Percentiles rank a stretch among this genome's conserved stretches.
These are phyloP conservation scores for Metalampra italica DNA, from an alignment of 2,888 invertebrate genomes.

Conservation along the genomic window DNA sequence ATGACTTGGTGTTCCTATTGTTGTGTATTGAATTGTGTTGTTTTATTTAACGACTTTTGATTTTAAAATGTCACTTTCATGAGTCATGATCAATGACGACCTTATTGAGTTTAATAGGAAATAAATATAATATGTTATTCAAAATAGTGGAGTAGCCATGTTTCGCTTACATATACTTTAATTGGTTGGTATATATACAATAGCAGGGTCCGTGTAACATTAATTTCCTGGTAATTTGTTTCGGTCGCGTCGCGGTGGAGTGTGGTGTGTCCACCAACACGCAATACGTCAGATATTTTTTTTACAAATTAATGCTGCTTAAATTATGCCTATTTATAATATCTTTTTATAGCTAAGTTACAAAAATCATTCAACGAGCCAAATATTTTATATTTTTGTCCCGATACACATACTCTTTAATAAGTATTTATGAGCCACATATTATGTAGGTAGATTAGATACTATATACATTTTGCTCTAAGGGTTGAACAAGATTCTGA, in stretches of 20 bases:
- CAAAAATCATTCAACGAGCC: too few species aligned
- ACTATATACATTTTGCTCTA: too few species aligned
- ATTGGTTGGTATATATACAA: not conserved
- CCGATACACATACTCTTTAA: too few species aligned
- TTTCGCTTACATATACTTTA: not conserved
- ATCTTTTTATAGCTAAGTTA: conserved; percentile 1
- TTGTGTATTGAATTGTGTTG: not conserved
- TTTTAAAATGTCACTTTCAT: too few species aligned
- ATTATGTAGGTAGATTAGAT: too few species aligned
- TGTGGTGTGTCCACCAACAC: conserved; percentile 11
- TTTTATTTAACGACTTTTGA: not conserved
- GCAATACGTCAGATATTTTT: not conserved
- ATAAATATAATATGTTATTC: too few species aligned
- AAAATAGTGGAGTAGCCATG: too few species aligned
- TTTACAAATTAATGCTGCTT: not conserved
- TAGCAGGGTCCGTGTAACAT: conserved; percentile 11
- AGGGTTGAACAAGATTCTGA: too few species aligned
- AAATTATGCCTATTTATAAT: not conserved
- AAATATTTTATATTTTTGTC: too few species aligned
- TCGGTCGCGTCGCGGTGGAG: conserved; percentile 8
- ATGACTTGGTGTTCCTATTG: not conserved
- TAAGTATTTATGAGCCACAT: too few species aligned
- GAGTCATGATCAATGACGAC: too few species aligned
- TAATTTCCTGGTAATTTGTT: conserved; percentile 17
- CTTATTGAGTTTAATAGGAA: too few species aligned